Conservation (phyloP, 2,888 invertebrate species). For the Julus scanicus region DNA sequence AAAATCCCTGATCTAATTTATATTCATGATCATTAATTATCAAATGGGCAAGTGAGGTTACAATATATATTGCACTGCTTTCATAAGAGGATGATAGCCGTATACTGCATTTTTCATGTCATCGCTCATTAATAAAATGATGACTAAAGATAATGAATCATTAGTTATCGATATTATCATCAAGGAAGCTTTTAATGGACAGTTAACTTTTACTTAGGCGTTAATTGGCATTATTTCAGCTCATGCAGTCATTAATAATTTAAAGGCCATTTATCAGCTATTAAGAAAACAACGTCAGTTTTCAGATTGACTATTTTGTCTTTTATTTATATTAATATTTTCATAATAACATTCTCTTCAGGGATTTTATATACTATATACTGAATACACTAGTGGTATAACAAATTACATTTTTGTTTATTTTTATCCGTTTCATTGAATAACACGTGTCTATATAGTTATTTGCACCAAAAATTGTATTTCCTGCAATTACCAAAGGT, state of each 20-base stretch:
- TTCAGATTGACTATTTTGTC: too few relatives aligned
- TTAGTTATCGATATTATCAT: neutral
- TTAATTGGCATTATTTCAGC: neutral
- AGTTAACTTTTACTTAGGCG: neutral
- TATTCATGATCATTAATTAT: slow-evolving; percentile 19
- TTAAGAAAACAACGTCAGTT: neutral
- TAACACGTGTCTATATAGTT: too few relatives aligned
- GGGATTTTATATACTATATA: too few relatives aligned
- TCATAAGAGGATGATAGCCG: neutral
- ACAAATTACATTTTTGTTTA: too few relatives aligned
- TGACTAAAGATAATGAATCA: neutral
- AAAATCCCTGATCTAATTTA: slow-evolving; percentile 24
- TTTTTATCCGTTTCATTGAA: too few relatives aligned
- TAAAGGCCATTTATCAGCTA: neutral
- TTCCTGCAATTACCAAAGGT: too few relatives aligned
- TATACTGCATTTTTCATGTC: neutral
- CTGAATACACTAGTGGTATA: too few relatives aligned
- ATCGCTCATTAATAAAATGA: neutral
- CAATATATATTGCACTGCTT: neutral
- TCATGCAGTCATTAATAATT: neutral
- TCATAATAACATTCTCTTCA: too few relatives aligned
- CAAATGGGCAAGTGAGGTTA: neutral
- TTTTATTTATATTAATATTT: too few relatives aligned
- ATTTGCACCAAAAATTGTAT: too few relatives aligned
- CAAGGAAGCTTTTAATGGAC: neutral